phyloP scores from a whole-genome alignment of 2,888 invertebrate species.

The Tribolium freemani region DNA sequence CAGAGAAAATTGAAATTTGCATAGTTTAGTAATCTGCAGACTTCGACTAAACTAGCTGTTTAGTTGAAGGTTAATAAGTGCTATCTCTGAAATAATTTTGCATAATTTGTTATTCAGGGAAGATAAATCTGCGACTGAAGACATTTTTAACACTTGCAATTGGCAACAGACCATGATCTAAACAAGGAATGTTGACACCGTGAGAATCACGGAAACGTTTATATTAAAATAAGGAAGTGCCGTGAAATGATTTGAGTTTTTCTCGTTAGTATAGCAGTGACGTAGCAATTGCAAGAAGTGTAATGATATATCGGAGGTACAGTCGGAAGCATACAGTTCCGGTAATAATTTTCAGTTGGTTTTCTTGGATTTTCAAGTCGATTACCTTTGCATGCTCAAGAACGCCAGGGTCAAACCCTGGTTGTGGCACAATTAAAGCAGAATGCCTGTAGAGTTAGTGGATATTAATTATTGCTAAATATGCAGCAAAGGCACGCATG shows the following conservation, averaged over 20 bases:
- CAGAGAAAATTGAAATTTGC: not conserved
- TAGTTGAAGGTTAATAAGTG: not conserved
- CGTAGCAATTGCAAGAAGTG: not conserved
- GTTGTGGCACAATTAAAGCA: not conserved
- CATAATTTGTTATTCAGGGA: not conserved
- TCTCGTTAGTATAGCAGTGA: not conserved
- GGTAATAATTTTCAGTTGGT: not conserved
- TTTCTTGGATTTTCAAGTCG: not conserved
- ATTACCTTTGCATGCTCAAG: not conserved
- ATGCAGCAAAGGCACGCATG: constrained; percentile 18
- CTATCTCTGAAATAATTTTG: not conserved
- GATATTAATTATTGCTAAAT: constrained; percentile 30
- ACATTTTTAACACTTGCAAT: not conserved
- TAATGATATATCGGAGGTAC: not conserved
- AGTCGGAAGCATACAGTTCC: not conserved
- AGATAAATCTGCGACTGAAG: not conserved
- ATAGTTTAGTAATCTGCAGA: not conserved
- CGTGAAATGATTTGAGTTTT: not conserved
- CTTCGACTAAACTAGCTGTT: not conserved
- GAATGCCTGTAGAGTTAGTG: constrained; percentile 10
- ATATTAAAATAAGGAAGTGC: not conserved
- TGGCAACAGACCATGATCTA: not conserved
- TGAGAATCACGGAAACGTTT: not conserved
- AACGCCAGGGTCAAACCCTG: not conserved
- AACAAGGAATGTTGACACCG: not conserved